These are phyloP conservation scores for Gadopsis bispinosus DNA, from an alignment of 2,797 vertebrate genomes.

Conservation along the genomic window DNA sequence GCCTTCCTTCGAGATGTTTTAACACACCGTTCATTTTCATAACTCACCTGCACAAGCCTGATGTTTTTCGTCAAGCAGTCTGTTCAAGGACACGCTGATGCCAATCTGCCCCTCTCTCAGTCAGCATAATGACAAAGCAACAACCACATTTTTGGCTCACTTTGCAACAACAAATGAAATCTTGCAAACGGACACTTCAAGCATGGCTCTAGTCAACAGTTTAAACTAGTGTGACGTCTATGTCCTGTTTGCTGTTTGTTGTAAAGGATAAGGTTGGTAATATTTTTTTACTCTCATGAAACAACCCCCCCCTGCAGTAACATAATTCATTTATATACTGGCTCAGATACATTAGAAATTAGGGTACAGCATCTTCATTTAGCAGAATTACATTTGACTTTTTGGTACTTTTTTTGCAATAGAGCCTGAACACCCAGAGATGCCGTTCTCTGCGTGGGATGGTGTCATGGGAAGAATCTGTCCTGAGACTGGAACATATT, in stretches of 20 bases:
- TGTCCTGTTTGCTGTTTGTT: too few relatives aligned
- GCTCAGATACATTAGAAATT: not conserved
- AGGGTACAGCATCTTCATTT: not conserved
- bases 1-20: not conserved
- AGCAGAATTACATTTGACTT: not conserved
- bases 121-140: not conserved
- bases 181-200: too few relatives aligned
- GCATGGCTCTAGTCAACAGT: too few relatives aligned
- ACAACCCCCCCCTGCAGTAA: not conserved
- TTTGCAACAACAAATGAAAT: not conserved
- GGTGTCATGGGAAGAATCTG: constrained; percentile 3
- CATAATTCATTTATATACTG: not conserved
- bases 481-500: not conserved
- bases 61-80: not conserved
- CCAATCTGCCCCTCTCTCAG: not conserved
- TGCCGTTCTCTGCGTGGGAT: not conserved
- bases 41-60: not conserved
- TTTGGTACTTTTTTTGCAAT: not conserved
- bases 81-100: not conserved
- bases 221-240: too few relatives aligned
- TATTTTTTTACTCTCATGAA: too few relatives aligned
- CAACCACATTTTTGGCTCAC: not conserved
- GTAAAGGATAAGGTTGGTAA: too few relatives aligned
- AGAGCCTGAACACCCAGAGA: not conserved
- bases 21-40: not conserved